Evolutionary conservation across 2,888 invertebrate species (phyloP).

Genomic region (Sminthurides aquaticus): DNA sequence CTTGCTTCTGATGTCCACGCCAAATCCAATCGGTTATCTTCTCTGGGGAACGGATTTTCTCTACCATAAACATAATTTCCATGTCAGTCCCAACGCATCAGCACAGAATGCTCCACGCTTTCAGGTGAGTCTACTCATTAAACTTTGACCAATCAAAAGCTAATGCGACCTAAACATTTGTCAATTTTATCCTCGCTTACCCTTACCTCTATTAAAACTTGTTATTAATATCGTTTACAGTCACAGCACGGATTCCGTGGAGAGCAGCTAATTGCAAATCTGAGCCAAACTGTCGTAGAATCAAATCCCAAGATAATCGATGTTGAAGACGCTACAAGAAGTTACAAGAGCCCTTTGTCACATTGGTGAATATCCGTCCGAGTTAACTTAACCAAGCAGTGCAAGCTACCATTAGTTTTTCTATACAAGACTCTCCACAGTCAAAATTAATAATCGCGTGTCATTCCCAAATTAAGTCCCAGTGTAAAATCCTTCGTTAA

Average conservation of each 20-base stretch:
- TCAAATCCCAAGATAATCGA: conserved; percentile 9
- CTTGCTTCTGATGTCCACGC: not conserved
- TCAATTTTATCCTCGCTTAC: too few relatives aligned
- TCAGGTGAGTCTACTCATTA: not conserved
- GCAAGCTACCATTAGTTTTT: too few relatives aligned
- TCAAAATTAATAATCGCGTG: too few relatives aligned
- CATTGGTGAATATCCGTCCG: too few relatives aligned
- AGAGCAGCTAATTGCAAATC: conserved; percentile 9
- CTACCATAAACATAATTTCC: conserved; percentile 13
- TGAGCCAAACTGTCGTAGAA: conserved; percentile 12
- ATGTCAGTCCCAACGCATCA: not conserved
- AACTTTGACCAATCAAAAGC: not conserved
- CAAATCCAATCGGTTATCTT: conserved; percentile 9
- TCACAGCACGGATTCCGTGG: conserved; percentile 2
- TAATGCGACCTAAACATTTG: not conserved
- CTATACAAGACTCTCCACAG: too few relatives aligned
- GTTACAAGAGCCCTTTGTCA: conserved; percentile 16
- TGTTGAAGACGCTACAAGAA: conserved; percentile 15
- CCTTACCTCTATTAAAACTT: too few relatives aligned
- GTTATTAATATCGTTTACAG: too few relatives aligned
- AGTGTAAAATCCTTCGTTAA: too few relatives aligned
- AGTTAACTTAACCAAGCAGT: too few relatives aligned
- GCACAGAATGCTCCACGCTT: not conserved
- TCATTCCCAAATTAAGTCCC: too few relatives aligned
- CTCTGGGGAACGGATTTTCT: conserved; percentile 15